Base-by-base conservation (phyloP, 1,140 invertebrate genomes). In the Lucilia cuprina region DNA sequence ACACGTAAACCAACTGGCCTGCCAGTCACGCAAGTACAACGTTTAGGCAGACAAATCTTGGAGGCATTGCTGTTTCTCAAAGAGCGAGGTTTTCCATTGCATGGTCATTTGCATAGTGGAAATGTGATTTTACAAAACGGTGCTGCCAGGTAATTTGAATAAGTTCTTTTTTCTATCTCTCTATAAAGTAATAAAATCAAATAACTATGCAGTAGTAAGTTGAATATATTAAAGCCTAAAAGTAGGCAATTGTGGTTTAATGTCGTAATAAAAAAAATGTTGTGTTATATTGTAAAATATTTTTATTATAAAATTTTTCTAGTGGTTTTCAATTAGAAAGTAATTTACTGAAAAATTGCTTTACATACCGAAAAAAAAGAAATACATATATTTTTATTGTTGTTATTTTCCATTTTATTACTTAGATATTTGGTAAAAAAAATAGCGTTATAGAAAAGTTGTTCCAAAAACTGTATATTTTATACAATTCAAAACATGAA, bases 81-180 rank as follows among this genome's bases (percentile, higher is more conserved):
- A 88, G 96, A 97, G 85, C 95, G 96, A 87, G 96, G 96, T 41
- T 98, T 98, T 91, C 97, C 97, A 8, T 94, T 94, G 5, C 96
- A 96, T 86, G 94, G 95, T 49, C 96, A 98, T 92, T 91, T 98
- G 75, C 97, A 98, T 91, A 95, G 96, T 35, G 97, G 97, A 41
- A 98, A 98, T 92, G 94, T 98, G 10, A 96, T 98, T 85, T 93
- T 98, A 25, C 96, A 98, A 88, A 97, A 98, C 91, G 97, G 97
- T 2, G 96, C 97, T 0, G 96, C 96, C 17, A 90, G 93, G 93
- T 93, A 84, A 88, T 86, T 87, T 83, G 19, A 65, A 60, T 17
- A 60, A 60, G 25, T 2, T 30, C 3, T 30, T 30, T 30, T 1
- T 30, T 30, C 19, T 65, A 19, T 65, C 8, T n/a, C n/a, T n/a